These are phyloP conservation scores for Chymomyza fuscimana DNA, from an alignment of 2,888 invertebrate species.

Conservation along the genomic window DNA sequence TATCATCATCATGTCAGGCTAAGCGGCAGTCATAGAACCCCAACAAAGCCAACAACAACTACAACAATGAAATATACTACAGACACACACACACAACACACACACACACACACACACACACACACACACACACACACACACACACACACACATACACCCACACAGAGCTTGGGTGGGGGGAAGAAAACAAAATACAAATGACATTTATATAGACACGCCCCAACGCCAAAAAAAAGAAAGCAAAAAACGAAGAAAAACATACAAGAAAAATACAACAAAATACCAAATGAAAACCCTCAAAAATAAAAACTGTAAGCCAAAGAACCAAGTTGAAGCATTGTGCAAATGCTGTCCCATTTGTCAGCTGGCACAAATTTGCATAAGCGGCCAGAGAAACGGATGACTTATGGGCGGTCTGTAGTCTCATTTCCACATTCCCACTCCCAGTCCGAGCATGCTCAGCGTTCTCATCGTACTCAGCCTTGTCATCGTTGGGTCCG, in stretches of 20 bases:
- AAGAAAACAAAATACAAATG: slow-evolving; percentile 51
- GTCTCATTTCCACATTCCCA: not conserved
- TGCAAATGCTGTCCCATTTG: slow-evolving; percentile 78
- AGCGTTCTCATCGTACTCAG: not conserved
- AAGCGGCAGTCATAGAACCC: slow-evolving; percentile 34
- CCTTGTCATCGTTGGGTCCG: not conserved
- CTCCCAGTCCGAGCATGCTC: no score
- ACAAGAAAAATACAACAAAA: slow-evolving; percentile 3
- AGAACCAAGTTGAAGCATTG: slow-evolving; percentile 49
- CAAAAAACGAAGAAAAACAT: not conserved
- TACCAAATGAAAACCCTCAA: slow-evolving; percentile 7
- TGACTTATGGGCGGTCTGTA: slow-evolving; percentile 58
- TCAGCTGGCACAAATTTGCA: slow-evolving; percentile 79
- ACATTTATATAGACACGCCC: slow-evolving; percentile 70
- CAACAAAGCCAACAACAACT: slow-evolving; percentile 27
- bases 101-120: not conserved
- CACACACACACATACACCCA: not conserved
- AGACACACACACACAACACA: not conserved
- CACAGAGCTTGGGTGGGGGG: not conserved
- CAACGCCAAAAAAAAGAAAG: slow-evolving; percentile 31
- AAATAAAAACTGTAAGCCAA: not conserved
- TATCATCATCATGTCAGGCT: slow-evolving; percentile 60
- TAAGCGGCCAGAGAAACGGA: slow-evolving; percentile 73
- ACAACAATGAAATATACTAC: not conserved
- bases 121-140: not conserved